A percentile compares a stretch with the other conserved stretches of the same genome.
Conservation (phyloP, 2,797 vertebrate species). For the Clarias fuscus region DNA sequence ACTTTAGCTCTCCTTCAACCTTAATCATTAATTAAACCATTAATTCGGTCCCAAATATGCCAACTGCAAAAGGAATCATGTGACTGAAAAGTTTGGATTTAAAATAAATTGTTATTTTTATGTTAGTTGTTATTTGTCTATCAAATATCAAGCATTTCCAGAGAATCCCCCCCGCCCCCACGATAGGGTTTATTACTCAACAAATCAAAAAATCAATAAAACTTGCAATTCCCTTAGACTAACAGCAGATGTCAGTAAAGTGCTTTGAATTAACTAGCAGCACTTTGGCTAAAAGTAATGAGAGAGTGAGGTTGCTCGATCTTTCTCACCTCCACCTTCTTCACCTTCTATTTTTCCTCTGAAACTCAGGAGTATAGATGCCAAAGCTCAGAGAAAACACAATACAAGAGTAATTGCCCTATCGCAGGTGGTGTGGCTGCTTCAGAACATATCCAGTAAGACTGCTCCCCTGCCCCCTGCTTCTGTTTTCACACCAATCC, state of each 20-base stretch:
- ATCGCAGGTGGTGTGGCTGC: slow-evolving; percentile 19
- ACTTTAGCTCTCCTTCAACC: neutral
- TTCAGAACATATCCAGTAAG: slow-evolving; percentile 8
- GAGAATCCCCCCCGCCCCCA: neutral
- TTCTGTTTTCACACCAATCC: slow-evolving; percentile 31
- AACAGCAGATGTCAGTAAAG: slow-evolving; percentile 73
- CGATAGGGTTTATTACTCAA: neutral
- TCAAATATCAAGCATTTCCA: neutral
- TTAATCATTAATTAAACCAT: neutral
- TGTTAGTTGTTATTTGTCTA: too few species aligned
- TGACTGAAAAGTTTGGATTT: neutral
- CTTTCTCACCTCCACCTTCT: neutral
- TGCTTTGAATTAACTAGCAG: slow-evolving; percentile 12
- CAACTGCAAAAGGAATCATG: neutral
- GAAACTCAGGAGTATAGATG: neutral
- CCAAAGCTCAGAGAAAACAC: slow-evolving; percentile 6
- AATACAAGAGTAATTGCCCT: slow-evolving; percentile 21
- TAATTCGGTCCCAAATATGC: neutral
- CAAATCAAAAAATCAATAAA: neutral
- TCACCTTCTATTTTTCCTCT: neutral
- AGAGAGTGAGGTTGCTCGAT: neutral
- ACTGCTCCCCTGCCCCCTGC: slow-evolving; percentile 9
- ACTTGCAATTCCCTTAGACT: neutral
- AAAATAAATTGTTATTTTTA: neutral
- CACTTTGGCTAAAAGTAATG: neutral